Evolutionary conservation across 2,113 vertebrate species (phyloP).

Genomic region (Mormyrus lacerda): DNA sequence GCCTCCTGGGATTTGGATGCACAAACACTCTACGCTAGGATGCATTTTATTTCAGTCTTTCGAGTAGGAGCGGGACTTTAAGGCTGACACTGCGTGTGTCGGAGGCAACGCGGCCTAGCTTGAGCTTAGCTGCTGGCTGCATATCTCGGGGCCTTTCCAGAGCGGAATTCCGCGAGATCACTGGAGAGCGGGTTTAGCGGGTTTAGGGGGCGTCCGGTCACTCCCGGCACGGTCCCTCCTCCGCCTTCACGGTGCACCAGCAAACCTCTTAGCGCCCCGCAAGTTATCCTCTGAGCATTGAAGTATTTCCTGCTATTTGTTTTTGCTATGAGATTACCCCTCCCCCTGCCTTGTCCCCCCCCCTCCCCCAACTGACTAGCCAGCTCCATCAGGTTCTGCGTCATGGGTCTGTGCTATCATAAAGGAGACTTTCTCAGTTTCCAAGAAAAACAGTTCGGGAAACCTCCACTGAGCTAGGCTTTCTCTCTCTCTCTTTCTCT

Average conservation of each 20-base stretch:
- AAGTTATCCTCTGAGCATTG: conserved; percentile 16
- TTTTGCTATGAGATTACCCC: background rate
- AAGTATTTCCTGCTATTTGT: conserved; percentile 23
- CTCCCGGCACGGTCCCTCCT: background rate
- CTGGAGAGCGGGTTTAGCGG: background rate
- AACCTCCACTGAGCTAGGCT: background rate
- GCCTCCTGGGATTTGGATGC: background rate
- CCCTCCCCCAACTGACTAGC: background rate
- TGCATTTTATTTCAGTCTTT: background rate
- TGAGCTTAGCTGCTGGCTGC: background rate
- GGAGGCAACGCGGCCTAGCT: background rate
- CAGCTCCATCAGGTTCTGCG: background rate
- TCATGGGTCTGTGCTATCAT: background rate
- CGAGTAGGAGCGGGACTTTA: background rate
- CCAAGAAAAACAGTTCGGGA: background rate
- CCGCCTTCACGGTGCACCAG: background rate
- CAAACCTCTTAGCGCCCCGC: background rate
- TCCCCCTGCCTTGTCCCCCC: background rate
- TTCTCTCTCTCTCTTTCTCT: background rate
- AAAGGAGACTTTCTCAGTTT: background rate
- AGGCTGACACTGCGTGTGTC: background rate
- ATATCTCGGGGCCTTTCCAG: background rate
- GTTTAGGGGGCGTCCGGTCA: background rate
- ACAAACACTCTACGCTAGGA: background rate
- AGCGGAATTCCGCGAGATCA: background rate